Percentiles rank a stretch among this genome's conserved stretches.
These are phyloP conservation scores for Hololepta plana DNA, from an alignment of 2,888 invertebrate species.

Conservation along the genomic window DNA sequence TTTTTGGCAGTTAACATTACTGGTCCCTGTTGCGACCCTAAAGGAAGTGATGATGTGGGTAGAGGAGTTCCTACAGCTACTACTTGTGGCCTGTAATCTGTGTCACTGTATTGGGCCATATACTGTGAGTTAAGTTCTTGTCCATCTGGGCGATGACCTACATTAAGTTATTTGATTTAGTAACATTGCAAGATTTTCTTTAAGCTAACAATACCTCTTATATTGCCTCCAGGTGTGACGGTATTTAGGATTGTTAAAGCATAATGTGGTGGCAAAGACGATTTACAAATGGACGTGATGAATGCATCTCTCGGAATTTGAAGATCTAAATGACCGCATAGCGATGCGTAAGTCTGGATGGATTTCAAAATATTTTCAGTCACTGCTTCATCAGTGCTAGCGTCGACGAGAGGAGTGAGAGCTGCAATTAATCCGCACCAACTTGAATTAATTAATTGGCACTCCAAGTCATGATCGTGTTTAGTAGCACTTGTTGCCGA, in stretches of 20 bases:
- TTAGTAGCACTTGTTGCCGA: slow-evolving; percentile 4
- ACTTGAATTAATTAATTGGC: slow-evolving; percentile 77
- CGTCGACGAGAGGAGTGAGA: slow-evolving; percentile 79
- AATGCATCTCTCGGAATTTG: slow-evolving; percentile 80
- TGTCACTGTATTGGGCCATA: slow-evolving; percentile 35
- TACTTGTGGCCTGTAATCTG: slow-evolving; percentile 80
- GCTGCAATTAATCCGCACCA: slow-evolving; percentile 92
- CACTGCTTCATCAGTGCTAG: slow-evolving; percentile 84
- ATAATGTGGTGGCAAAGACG: slow-evolving; percentile 92
- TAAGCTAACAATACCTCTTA: slow-evolving; percentile 24
- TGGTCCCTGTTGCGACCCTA: slow-evolving; percentile 66
- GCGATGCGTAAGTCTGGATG: slow-evolving; percentile 74
- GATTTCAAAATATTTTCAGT: slow-evolving; percentile 84
- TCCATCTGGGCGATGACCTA: slow-evolving; percentile 31
- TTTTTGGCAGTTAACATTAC: slow-evolving; percentile 97
- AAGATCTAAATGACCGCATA: slow-evolving; percentile 71
- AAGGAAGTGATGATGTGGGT: slow-evolving; percentile 64
- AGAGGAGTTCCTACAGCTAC: slow-evolving; percentile 94
- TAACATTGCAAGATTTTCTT: slow-evolving; percentile 8
- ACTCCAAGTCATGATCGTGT: slow-evolving; percentile 35
- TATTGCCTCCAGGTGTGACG: slow-evolving; percentile 33
- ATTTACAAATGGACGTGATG: slow-evolving; percentile 85
- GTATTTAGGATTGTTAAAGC: slow-evolving; percentile 70
- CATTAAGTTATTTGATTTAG: slow-evolving; percentile 2
- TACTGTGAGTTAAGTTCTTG: slow-evolving; percentile 31